A percentile compares a stretch with the other conserved stretches of the same genome.
These are phyloP conservation scores for Stomorhina lunata DNA, from an alignment of 2,888 invertebrate genomes.

Conservation along the genomic window DNA sequence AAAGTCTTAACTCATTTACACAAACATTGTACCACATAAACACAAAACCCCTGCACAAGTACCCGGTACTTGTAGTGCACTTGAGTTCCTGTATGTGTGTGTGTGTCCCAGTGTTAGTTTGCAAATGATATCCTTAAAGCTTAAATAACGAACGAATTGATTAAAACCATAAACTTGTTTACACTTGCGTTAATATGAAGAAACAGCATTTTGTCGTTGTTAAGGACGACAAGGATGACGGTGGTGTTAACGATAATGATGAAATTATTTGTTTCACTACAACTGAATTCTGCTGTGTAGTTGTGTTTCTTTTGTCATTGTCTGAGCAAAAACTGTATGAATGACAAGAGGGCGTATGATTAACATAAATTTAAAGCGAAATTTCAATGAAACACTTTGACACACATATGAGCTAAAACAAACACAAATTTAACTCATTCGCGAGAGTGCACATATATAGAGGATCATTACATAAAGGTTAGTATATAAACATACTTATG, in stretches of 20 bases:
- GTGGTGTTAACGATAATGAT: background rate
- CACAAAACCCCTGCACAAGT: background rate
- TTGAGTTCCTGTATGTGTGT: background rate
- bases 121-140: conserved; percentile 44
- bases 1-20: conserved; percentile 27
- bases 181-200: conserved; percentile 29
- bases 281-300: no score
- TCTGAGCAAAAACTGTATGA: background rate
- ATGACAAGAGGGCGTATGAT: conserved; percentile 30
- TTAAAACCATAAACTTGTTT: conserved; percentile 63
- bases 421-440: background rate
- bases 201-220: conserved; percentile 30
- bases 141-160: conserved; percentile 62
- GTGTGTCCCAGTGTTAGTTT: conserved; percentile 21
- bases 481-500: no score
- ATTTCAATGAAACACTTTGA: conserved; percentile 33
- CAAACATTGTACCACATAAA: background rate
- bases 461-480: background rate
- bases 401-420: background rate
- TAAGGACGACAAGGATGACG: background rate
- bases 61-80: background rate
- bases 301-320: no score
- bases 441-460: background rate
- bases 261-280: conserved; percentile 12
- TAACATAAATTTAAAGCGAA: conserved; percentile 40